Conservation (phyloP, 92 coral and sea anemone genomes). For the Zoanthus sansibaricus region DNA sequence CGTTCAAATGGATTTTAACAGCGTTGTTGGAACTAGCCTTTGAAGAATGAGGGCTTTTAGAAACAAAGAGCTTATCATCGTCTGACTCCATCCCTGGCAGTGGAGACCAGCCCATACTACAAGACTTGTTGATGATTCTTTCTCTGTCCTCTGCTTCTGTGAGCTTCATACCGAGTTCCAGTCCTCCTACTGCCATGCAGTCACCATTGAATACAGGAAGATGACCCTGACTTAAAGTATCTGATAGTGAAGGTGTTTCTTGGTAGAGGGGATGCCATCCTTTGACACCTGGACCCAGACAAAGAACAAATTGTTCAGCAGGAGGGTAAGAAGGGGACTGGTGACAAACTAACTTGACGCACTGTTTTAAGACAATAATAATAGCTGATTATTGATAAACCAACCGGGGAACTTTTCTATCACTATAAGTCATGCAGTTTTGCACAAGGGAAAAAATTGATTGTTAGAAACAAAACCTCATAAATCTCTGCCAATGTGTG, state of each 20-base stretch:
- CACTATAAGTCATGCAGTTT: no score
- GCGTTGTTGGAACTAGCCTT: conserved; percentile 43
- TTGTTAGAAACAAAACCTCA: no score
- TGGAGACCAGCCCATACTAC: conserved; percentile 95
- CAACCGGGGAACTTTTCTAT: no score
- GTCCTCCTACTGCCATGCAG: conserved; percentile 82
- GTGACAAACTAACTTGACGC: no score
- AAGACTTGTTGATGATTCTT: conserved; percentile 74
- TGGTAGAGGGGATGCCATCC: conserved; percentile 84
- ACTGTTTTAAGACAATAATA: no score
- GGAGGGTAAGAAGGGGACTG: no score
- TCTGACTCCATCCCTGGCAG: conserved; percentile 76
- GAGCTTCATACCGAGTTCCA: conserved; percentile 79
- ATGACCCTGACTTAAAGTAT: conserved; percentile 6
- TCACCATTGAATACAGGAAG: conserved; percentile 9
- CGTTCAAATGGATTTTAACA: conserved; percentile 66
- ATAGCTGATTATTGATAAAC: no score
- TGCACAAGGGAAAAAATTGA: no score
- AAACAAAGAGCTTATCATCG: conserved; percentile 62
- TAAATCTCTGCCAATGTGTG: no score
- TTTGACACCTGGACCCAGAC: conserved; percentile 70
- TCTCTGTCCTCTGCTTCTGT: conserved; percentile 83
- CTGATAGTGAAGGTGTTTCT: background rate
- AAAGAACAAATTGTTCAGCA: background rate
- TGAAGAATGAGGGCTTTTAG: conserved; percentile 53